Conservation (phyloP, 2,113 vertebrate genomes). For the Gadus chalcogrammus region DNA sequence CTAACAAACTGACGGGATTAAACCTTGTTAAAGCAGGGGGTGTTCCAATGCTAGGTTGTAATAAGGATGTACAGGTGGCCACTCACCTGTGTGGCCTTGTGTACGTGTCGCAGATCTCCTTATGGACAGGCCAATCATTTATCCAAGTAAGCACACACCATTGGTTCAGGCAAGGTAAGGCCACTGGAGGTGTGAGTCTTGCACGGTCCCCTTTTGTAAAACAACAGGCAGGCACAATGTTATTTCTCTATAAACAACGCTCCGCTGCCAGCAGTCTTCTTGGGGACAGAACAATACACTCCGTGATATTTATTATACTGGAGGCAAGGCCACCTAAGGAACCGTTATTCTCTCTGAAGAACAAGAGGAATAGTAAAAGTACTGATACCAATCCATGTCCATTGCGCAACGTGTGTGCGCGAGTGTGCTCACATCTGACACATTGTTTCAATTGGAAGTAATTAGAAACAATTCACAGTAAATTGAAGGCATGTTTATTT, state of each 20-base stretch:
- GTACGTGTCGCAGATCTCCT: conserved; percentile 53
- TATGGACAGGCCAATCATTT: conserved; percentile 66
- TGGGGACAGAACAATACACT: conserved; percentile 35
- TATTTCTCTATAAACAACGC: not conserved
- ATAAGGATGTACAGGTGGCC: not conserved
- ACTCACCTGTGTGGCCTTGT: conserved; percentile 71
- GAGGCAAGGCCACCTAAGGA: conserved; percentile 5
- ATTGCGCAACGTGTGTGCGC: not conserved
- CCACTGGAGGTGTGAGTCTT: conserved; percentile 52
- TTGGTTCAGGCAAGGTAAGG: conserved; percentile 51
- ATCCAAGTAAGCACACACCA: conserved; percentile 61
- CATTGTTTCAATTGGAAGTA: conserved; percentile 9
- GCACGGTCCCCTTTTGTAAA: conserved; percentile 33
- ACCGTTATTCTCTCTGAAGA: conserved; percentile 9
- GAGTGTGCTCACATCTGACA: not conserved
- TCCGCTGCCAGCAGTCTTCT: conserved; percentile 33
- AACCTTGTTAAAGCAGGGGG: too few relatives aligned
- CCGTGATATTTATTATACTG: conserved; percentile 5
- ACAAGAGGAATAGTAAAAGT: conserved; percentile 2
- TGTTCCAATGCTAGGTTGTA: not conserved
- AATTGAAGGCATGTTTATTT: conserved; percentile 4
- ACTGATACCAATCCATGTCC: not conserved
- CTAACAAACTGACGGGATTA: not conserved
- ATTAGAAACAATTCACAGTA: conserved; percentile 7
- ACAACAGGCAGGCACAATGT: conserved; percentile 6